These are phyloP conservation scores for Tyria jacobaeae DNA, from an alignment of 2,888 invertebrate genomes.

Conservation along the genomic window DNA sequence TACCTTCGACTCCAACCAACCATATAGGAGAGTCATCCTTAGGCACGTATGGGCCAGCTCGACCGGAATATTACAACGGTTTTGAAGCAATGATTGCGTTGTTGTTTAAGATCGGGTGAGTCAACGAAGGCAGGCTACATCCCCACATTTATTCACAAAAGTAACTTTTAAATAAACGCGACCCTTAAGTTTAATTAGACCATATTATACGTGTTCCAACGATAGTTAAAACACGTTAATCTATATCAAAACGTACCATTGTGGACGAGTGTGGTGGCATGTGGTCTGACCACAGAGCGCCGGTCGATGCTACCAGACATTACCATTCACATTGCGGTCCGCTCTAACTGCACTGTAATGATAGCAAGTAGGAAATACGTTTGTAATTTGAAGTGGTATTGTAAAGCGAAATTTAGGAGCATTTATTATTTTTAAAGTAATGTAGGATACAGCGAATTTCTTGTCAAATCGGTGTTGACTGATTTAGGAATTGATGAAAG, in stretches of 20 bases:
- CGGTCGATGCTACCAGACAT: conserved; percentile 11
- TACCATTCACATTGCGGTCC: conserved; percentile 16
- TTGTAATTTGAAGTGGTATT: neutral
- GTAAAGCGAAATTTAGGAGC: neutral
- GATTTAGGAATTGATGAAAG: too few relatives aligned
- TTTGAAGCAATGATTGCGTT: too few relatives aligned
- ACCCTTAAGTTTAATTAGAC: neutral
- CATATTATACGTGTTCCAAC: neutral
- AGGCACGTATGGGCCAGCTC: too few relatives aligned
- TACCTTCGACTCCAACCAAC: too few relatives aligned
- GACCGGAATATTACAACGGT: too few relatives aligned
- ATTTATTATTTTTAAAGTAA: too few relatives aligned
- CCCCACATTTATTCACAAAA: neutral
- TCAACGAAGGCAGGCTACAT: too few relatives aligned
- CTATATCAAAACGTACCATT: conserved; percentile 8
- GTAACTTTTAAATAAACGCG: neutral
- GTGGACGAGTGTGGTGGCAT: neutral
- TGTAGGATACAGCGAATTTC: too few relatives aligned
- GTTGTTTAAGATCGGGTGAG: too few relatives aligned
- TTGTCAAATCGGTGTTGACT: too few relatives aligned
- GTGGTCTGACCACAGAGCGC: conserved; percentile 2
- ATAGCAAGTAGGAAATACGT: neutral
- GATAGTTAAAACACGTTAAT: conserved; percentile 7
- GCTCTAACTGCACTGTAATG: neutral
- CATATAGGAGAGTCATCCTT: too few relatives aligned